These are phyloP conservation scores for Apodemia duryi DNA, from an alignment of 2,888 invertebrate species.

Conservation along the genomic window DNA sequence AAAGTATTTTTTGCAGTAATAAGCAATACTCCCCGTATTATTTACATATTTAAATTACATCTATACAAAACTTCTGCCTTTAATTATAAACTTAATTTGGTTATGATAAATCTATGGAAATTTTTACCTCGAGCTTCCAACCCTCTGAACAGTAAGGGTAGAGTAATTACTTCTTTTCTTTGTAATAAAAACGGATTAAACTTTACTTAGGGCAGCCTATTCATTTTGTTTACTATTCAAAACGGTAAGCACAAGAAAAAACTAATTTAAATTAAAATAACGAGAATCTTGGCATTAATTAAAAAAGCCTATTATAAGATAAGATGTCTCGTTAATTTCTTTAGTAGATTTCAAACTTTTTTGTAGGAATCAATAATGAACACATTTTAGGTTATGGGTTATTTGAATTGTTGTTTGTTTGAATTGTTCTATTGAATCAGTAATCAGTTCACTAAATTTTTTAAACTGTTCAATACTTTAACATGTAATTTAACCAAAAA, in stretches of 20 bases:
- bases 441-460: too few species aligned
- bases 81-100: conserved; percentile 80
- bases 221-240: conserved; percentile 78
- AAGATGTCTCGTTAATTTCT: conserved; percentile 4
- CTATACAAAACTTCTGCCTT: conserved; percentile 78
- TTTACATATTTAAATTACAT: conserved; percentile 76
- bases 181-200: conserved; percentile 80
- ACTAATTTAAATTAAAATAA: conserved; percentile 54
- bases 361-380: too few species aligned
- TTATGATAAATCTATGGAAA: conserved; percentile 80
- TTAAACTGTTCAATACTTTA: too few species aligned
- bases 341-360: not conserved
- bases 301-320: conserved; percentile 12
- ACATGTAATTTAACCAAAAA: too few species aligned
- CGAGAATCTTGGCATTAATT: conserved; percentile 12
- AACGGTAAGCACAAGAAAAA: conserved; percentile 69
- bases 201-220: conserved; percentile 77
- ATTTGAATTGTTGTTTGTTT: too few species aligned
- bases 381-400: too few species aligned
- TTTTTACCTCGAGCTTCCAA: conserved; percentile 73
- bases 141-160: conserved; percentile 75
- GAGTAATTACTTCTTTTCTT: conserved; percentile 80
- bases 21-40: conserved; percentile 55
- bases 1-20: conserved; percentile 37
- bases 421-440: too few species aligned